These are phyloP conservation scores for Toxotes lorentzi DNA, from an alignment of 2,797 vertebrate genomes.

Conservation along the genomic window DNA sequence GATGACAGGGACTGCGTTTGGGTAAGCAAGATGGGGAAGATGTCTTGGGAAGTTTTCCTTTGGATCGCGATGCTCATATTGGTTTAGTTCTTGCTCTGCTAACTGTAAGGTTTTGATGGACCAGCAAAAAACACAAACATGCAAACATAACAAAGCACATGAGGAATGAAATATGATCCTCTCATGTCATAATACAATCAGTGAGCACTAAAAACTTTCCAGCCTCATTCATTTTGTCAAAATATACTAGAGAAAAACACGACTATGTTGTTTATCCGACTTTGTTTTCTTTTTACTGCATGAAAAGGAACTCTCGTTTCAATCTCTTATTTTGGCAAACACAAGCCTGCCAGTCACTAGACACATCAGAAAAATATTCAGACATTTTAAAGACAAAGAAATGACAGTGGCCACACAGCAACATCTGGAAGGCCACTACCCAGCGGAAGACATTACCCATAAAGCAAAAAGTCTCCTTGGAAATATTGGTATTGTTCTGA, in stretches of 20 bases:
- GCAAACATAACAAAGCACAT: constrained; percentile 81
- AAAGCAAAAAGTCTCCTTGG: constrained; percentile 59
- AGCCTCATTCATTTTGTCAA: constrained; percentile 80
- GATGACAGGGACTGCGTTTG: constrained; percentile 65
- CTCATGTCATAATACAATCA: constrained; percentile 82
- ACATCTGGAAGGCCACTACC: constrained; percentile 71
- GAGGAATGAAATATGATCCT: constrained; percentile 77
- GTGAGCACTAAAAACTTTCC: constrained; percentile 77
- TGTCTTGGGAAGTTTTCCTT: constrained; percentile 74
- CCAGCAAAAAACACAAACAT: constrained; percentile 81
- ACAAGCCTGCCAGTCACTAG: constrained; percentile 72
- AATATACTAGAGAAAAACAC: constrained; percentile 71
- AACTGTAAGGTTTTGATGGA: constrained; percentile 72
- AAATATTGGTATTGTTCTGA: constrained; percentile 73
- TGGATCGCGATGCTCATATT: constrained; percentile 68
- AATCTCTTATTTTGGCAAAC: constrained; percentile 78
- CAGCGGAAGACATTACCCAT: constrained; percentile 65
- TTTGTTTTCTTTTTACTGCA: constrained; percentile 75
- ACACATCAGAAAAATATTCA: constrained; percentile 64
- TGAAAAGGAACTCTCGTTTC: constrained; percentile 76
- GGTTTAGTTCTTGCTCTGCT: constrained; percentile 66
- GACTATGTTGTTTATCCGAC: constrained; percentile 71
- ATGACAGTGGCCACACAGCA: constrained; percentile 67
- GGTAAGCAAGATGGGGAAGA: constrained; percentile 54
- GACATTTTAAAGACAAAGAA: constrained; percentile 70